phyloP scores from a whole-genome alignment of 2,113 vertebrate genomes.

The Cyanocitta stelleri region DNA sequence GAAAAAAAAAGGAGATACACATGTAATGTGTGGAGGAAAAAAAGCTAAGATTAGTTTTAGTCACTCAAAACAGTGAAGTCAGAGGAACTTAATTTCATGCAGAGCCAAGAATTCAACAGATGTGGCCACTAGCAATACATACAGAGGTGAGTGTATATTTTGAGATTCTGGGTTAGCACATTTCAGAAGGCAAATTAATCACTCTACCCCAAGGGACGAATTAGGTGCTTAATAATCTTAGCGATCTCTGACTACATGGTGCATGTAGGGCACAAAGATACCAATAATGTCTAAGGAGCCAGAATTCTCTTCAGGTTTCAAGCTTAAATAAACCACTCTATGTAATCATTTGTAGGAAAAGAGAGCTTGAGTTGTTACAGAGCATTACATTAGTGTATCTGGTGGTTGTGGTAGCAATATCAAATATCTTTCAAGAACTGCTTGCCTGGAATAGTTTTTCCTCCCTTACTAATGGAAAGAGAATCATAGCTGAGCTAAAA shows the following conservation, averaged over 20 bases:
- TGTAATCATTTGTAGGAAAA: background rate
- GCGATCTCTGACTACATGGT: background rate
- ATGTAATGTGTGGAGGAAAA: background rate
- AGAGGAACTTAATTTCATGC: background rate
- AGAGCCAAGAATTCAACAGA: background rate
- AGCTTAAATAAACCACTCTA: conserved; percentile 49
- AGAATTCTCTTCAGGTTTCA: conserved; percentile 35
- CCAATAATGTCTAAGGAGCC: background rate
- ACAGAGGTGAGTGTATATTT: background rate
- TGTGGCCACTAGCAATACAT: background rate
- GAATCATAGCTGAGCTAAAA: background rate
- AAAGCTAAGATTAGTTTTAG: background rate
- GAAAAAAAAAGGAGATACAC: background rate
- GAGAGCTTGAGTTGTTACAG: background rate
- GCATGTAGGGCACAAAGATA: background rate
- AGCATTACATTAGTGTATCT: background rate
- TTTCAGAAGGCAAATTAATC: conserved; percentile 40
- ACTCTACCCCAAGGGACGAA: background rate
- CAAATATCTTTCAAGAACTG: conserved; percentile 14
- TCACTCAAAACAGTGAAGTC: background rate
- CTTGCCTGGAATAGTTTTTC: conserved; percentile 25
- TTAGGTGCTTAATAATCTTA: conserved; percentile 23
- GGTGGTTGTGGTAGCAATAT: background rate
- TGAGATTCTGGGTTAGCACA: background rate
- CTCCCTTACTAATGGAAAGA: background rate